These are phyloP conservation scores for Lithodes maja DNA, from an alignment of 2,888 invertebrate genomes.

Conservation along the genomic window DNA sequence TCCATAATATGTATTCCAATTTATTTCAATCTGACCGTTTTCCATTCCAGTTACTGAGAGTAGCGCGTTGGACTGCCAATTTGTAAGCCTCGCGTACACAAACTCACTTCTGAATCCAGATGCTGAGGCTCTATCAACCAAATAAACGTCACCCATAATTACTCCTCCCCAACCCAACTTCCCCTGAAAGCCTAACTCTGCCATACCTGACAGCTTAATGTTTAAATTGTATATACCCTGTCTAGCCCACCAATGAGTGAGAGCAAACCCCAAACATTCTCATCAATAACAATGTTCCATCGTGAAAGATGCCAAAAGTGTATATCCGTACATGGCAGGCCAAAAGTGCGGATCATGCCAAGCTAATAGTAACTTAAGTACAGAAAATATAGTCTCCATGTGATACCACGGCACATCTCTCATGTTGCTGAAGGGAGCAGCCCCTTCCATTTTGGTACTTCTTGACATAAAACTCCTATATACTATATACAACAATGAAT, in stretches of 20 bases:
- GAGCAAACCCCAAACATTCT: not conserved
- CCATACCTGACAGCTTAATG: not conserved
- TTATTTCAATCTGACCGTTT: no score
- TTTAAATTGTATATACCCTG: conserved; percentile 31
- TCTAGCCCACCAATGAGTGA: conserved; percentile 40
- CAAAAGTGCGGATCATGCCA: conserved; percentile 57
- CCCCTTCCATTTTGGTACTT: conserved; percentile 50
- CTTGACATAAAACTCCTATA: conserved; percentile 56
- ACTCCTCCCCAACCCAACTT: not conserved
- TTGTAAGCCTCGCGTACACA: no score
- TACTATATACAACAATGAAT: conserved; percentile 67
- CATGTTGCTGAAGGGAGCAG: conserved; percentile 46
- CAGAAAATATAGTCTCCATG: conserved; percentile 66
- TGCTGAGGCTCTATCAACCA: not conserved
- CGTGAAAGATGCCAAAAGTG: conserved; percentile 45
- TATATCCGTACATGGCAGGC: conserved; percentile 48
- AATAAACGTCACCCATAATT: not conserved
- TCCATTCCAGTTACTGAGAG: no score
- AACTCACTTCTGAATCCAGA: not conserved
- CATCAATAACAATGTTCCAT: not conserved
- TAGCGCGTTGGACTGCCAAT: no score
- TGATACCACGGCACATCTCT: conserved; percentile 46
- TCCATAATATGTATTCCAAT: no score
- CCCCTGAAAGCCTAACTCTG: not conserved
- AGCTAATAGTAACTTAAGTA: conserved; percentile 64